phyloP scores from a whole-genome alignment of 2,797 vertebrate genomes.

The Betta splendens region DNA sequence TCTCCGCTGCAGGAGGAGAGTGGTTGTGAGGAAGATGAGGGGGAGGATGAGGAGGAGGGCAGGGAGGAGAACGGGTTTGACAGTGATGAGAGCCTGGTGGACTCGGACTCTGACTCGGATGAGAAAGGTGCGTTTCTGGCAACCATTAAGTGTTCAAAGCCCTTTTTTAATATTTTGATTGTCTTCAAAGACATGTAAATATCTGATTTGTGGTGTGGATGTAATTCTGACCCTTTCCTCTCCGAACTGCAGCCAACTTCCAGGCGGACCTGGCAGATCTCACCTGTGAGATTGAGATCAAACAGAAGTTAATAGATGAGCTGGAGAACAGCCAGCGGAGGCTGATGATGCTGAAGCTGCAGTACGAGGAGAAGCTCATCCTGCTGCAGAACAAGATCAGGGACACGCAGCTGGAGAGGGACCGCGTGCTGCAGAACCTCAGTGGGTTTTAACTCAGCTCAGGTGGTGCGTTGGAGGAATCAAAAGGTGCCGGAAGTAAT shows the following conservation, averaged over 20 bases:
- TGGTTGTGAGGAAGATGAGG: conserved; percentile 93
- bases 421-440: conserved; percentile 95
- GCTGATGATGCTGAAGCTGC: conserved; percentile 93
- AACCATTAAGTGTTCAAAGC: neutral
- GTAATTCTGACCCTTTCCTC: conserved; percentile 9
- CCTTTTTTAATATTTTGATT: no score
- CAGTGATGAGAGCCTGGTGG: conserved; percentile 93
- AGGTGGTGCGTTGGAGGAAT: neutral
- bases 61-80: conserved; percentile 86
- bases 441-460: conserved; percentile 82
- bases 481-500: neutral
- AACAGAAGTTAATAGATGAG: conserved; percentile 98
- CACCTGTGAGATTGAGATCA: conserved; percentile 98
- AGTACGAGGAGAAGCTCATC: conserved; percentile 97
- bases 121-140: conserved; percentile 87
- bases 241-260: conserved; percentile 83
- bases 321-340: conserved; percentile 97
- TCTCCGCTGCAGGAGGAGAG: conserved; percentile 91
- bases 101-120: conserved; percentile 93
- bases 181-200: neutral
- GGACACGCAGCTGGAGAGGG: conserved; percentile 96
- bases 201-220: neutral
- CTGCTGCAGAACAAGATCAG: conserved; percentile 97
- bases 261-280: conserved; percentile 95
- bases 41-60: conserved; percentile 88